Base-by-base conservation (phyloP, 1,140 invertebrate genomes). In the Sitophilus oryzae region DNA sequence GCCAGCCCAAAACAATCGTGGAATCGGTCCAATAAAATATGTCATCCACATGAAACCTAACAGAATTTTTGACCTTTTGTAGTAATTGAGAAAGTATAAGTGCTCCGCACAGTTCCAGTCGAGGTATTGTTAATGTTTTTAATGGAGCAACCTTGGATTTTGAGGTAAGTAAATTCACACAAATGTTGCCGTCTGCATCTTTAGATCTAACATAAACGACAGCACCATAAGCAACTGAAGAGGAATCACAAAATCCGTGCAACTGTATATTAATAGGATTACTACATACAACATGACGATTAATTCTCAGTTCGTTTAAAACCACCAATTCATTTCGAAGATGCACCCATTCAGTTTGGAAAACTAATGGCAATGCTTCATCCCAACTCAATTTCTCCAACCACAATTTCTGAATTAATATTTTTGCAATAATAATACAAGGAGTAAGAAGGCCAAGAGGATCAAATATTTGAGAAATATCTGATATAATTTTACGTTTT, bases 391-490 rank as follows among this genome's bases (percentile, higher is more conserved):
- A 3, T 14, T 66, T 60, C 25, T 34, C 20, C 37, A 53, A 15
- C 72, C 72, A 73, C 4, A 75, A 25, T 45, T 66, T 50, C 61
- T 76, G 73, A 4, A 76, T 34, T 5, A 75, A 47, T 2, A 72
- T 66, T 61, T 76, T 75, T 34, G 64, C 62, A 10, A 53, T 45
- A 18, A 74, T 66, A 1, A 63, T 65, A 19, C 69, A 40, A 18
- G 72, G 71, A 37, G 58, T 55, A 9, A 73, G 22, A 21, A 72
- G 56, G 19, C 73, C 73, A n/a, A 73, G 58, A n/a, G 73, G 74
- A 57, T 76, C 74, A 52, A 71, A 76, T 10, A 71, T 37, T 58
- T 67, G 56, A 10, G 61, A 53, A 9, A 68, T 53, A n/a, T 6
- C 14, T 0, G 56, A 53, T 38, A 46, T 23, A 38, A 52, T 53